Evolutionary conservation across 2,888 invertebrate species (phyloP).

Genomic region (Eristalinus sepulchralis): DNA sequence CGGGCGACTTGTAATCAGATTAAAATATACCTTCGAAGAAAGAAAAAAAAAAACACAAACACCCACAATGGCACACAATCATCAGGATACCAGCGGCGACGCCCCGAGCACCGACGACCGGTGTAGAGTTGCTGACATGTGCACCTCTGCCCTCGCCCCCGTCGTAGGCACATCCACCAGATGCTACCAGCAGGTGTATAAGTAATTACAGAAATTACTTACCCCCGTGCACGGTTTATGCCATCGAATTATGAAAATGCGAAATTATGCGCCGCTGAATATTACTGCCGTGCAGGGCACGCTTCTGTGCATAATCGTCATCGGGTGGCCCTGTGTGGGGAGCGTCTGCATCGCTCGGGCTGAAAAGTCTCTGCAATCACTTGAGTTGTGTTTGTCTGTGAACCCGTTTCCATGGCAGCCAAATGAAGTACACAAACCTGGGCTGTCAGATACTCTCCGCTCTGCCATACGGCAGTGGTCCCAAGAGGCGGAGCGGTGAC

Average conservation of each 20-base stretch:
- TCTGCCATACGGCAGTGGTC: conserved; percentile 18
- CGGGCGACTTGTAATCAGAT: conserved; percentile 33
- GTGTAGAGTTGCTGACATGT: not conserved
- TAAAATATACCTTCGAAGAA: conserved; percentile 20
- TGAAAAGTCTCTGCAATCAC: conserved; percentile 36
- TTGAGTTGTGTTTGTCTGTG: conserved; percentile 3
- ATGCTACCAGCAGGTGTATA: conserved; percentile 56
- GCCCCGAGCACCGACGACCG: not conserved
- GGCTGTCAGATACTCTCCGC: conserved; percentile 11
- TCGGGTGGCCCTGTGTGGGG: not conserved
- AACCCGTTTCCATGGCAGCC: conserved; percentile 28
- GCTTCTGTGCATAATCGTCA: conserved; percentile 54
- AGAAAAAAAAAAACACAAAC: not conserved
- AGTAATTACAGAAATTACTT: conserved; percentile 70
- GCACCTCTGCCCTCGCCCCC: not conserved
- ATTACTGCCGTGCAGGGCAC: conserved; percentile 47
- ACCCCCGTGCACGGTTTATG: conserved; percentile 53
- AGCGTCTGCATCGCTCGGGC: not conserved
- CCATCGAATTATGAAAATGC: conserved; percentile 67
- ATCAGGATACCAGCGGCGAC: conserved; percentile 1
- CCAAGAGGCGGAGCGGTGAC: not conserved
- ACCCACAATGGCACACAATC: conserved; percentile 16
- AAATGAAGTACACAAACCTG: conserved; percentile 20
- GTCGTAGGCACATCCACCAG: not conserved
- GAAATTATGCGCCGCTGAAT: conserved; percentile 53